These are phyloP conservation scores for Beroe forskalii DNA, from an alignment of 37 sponge, comb jelly and placozoan genomes.

Conservation along the genomic window DNA sequence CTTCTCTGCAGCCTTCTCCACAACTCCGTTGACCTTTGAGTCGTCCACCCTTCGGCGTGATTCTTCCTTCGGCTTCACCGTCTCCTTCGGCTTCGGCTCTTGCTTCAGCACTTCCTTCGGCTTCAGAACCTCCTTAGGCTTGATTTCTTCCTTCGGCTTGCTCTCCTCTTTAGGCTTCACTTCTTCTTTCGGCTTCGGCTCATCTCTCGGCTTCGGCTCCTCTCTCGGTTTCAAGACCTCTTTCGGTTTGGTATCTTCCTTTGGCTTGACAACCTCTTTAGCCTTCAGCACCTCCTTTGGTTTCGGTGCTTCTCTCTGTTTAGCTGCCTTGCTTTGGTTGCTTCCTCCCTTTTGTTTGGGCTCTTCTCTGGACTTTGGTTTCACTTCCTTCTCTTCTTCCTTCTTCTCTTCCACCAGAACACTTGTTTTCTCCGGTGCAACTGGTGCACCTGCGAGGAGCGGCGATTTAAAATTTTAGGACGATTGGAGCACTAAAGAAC, in stretches of 20 bases:
- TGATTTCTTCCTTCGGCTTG: not conserved
- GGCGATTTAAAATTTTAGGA: too few relatives aligned
- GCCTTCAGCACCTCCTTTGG: slow-evolving; percentile 19
- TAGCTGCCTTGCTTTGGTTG: not conserved
- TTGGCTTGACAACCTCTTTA: not conserved
- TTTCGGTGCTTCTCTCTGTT: not conserved
- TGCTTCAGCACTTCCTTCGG: not conserved
- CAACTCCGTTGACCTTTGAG: not conserved
- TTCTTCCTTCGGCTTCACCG: not conserved
- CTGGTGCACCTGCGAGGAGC: too few relatives aligned
- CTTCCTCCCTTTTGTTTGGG: not conserved
- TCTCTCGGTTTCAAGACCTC: not conserved
- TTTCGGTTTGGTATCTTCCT: not conserved
- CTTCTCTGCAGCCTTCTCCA: slow-evolving; percentile 48
- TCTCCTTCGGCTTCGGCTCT: not conserved
- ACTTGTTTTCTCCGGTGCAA: too few relatives aligned
- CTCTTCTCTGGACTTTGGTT: not conserved
- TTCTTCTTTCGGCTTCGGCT: not conserved
- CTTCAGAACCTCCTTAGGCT: not conserved
- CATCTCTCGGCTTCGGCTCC: not conserved
- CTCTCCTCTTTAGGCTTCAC: slow-evolving; percentile 5
- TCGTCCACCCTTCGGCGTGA: not conserved
- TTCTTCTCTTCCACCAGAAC: not conserved
- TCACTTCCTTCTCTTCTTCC: not conserved
- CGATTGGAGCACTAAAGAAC: too few relatives aligned